These are phyloP conservation scores for Lepidothrix coronata DNA, from an alignment of 2,113 vertebrate species.

Conservation along the genomic window DNA sequence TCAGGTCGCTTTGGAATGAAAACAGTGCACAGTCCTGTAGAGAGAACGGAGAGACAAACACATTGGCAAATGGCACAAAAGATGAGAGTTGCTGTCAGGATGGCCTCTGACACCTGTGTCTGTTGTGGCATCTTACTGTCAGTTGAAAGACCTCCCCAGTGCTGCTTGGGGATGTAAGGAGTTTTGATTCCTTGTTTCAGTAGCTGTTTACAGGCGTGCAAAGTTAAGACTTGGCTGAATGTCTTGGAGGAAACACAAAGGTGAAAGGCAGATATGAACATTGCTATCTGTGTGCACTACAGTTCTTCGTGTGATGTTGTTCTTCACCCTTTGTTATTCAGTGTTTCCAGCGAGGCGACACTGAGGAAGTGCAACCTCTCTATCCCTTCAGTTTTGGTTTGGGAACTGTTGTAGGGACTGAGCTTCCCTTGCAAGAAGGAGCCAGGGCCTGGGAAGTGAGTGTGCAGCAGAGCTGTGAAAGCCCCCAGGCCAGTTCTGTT, in stretches of 20 bases:
- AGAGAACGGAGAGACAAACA: neutral
- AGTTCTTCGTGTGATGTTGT: neutral
- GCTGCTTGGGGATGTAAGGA: neutral
- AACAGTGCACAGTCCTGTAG: fast-evolving
- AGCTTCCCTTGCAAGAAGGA: neutral
- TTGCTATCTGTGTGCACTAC: neutral
- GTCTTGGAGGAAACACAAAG: neutral
- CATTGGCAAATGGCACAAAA: neutral
- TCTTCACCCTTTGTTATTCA: neutral
- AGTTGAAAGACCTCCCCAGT: neutral
- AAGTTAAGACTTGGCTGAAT: neutral
- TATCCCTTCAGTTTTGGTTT: neutral
- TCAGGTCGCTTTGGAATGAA: neutral
- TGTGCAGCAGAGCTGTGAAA: neutral
- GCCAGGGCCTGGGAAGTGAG: neutral
- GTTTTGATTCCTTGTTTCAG: neutral
- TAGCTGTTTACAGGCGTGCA: neutral
- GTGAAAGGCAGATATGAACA: fast-evolving
- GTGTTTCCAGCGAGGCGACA: neutral
- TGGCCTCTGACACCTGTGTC: neutral
- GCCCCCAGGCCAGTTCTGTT: neutral
- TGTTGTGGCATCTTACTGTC: neutral
- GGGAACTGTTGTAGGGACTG: neutral
- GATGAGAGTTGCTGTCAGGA: neutral
- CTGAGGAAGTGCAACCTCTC: neutral